Evolutionary conservation across 1,140 invertebrate genomes (phyloP), one percentile per base, ranked within the genome.

Genomic region (Drosophila truncata): DNA sequence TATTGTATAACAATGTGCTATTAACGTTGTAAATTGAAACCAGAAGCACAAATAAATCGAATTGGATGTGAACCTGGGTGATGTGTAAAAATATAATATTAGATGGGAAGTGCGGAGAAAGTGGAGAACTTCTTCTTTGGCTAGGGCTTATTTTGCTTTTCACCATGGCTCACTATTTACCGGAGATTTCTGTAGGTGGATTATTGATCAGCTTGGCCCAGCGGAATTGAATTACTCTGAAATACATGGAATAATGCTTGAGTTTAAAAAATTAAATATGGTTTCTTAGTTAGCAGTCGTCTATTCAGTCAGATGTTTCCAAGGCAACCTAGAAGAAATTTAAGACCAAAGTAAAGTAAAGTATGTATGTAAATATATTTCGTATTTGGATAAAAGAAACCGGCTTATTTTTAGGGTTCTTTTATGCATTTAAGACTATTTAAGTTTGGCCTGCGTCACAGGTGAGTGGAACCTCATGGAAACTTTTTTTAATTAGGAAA

Each of bases 21-120:
- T 71, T 58, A 23, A 59, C 33, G 59, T 14, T 72, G 65, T 58
- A 71, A 70, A 46, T 57, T n/a, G 63, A 71, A 72, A 33, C 27
- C 27, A n/a, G 1, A 27, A 63, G 46, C 33, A n/a, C 23, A 39
- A 71, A 70, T 71, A 72, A 71, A 72, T 39, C 64, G 35, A 27
- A 33, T 67, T 67, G 29, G 20, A 69, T 50, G 47, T 52, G 37
- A 44, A 75, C 37, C 13, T 27, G 37, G 2, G 10, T 25, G 23
- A 4, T 11, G 6, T 33, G n/a, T 18, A 2, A 3, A 37, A 11
- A 29, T 11, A 27, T 13, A 27, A n/a, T 27, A 7, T 20, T 4
- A 39, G 11, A 63, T 50, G 13, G 31, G 23, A 33, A 10, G 27
- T n/a, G 18, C 14, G 13, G n/a, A 7, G 0, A 49, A 33, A 14